Conservation (phyloP, 1,140 invertebrate species). For the Drosophila eugracilis region DNA sequence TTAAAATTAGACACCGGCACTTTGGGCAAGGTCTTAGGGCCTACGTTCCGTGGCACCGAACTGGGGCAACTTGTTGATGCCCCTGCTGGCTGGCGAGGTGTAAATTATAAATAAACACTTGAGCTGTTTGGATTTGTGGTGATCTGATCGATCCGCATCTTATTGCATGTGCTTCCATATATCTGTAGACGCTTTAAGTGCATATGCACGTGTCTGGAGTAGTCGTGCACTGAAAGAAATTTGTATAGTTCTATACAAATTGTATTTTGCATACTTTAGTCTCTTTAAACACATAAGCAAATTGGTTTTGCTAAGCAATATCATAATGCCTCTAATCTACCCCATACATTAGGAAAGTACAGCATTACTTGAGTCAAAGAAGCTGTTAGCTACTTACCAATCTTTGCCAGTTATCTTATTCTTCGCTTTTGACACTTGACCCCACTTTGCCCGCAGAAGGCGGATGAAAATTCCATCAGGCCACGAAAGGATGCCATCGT, state of each 20-base stretch:
- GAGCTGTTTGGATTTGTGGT: constrained; percentile 36
- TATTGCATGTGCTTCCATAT: constrained; percentile 18
- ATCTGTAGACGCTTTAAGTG: constrained; percentile 4
- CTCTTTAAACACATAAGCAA: background rate
- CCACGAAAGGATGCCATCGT: constrained; percentile 34
- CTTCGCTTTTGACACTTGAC: constrained; percentile 58
- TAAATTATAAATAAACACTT: constrained; percentile 68
- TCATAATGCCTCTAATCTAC: background rate
- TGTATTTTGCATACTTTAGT: too few species aligned
- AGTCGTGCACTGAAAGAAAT: constrained; percentile 2
- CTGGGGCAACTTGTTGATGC: constrained; percentile 73
- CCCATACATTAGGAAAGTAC: constrained; percentile 14
- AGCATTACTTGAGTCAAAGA: constrained; percentile 15
- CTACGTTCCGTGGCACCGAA: constrained; percentile 31
- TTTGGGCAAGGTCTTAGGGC: constrained; percentile 63
- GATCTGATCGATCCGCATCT: constrained; percentile 19
- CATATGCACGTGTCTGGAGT: background rate
- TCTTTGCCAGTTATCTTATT: constrained; percentile 31
- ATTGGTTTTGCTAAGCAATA: background rate
- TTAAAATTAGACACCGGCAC: constrained; percentile 61
- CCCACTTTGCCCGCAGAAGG: constrained; percentile 54
- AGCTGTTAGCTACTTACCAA: constrained; percentile 56
- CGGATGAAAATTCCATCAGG: constrained; percentile 50
- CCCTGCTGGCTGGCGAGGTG: constrained; percentile 34
- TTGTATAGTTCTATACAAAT: too few species aligned